phyloP scores from a whole-genome alignment of 2,888 invertebrate species.

The Zelleria hepariella region DNA sequence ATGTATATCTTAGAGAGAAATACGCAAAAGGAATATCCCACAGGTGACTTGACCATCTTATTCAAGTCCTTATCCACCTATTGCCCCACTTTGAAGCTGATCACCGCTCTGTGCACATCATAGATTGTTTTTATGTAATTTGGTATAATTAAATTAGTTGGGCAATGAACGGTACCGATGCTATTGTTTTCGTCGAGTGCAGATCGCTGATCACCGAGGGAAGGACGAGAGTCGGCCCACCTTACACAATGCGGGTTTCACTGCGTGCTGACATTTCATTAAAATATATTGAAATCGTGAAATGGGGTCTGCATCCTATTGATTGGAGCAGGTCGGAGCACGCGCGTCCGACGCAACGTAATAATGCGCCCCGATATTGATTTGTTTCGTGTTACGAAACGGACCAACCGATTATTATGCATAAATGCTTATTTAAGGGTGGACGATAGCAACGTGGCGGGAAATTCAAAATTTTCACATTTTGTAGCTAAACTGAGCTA shows the following conservation, averaged over 20 bases:
- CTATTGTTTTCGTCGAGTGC: slow-evolving; percentile 33
- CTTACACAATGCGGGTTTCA: slow-evolving; percentile 59
- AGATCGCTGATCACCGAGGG: slow-evolving; percentile 22
- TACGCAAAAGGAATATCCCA: too few relatives aligned
- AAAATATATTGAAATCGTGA: slow-evolving; percentile 70
- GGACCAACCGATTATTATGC: slow-evolving; percentile 17
- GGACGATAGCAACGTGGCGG: too few relatives aligned
- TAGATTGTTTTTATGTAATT: too few relatives aligned
- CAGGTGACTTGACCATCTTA: too few relatives aligned
- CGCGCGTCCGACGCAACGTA: slow-evolving; percentile 39
- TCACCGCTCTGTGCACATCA: too few relatives aligned
- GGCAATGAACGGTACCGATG: slow-evolving; percentile 5
- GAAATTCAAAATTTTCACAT: too few relatives aligned
- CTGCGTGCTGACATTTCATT: slow-evolving; percentile 68
- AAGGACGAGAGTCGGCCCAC: slow-evolving; percentile 29
- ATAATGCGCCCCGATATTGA: slow-evolving; percentile 39
- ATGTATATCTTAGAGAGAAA: too few relatives aligned
- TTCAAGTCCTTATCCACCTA: too few relatives aligned
- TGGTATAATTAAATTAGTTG: neutral
- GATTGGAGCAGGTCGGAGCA: slow-evolving; percentile 49
- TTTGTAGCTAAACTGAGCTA: too few relatives aligned
- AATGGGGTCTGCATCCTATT: slow-evolving; percentile 62
- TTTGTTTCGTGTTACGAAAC: slow-evolving; percentile 48
- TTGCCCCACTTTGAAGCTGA: too few relatives aligned
- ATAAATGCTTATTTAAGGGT: slow-evolving; percentile 5